Evolutionary conservation across 2,113 vertebrate species (phyloP).

Genomic region (Chionomys nivalis): DNA sequence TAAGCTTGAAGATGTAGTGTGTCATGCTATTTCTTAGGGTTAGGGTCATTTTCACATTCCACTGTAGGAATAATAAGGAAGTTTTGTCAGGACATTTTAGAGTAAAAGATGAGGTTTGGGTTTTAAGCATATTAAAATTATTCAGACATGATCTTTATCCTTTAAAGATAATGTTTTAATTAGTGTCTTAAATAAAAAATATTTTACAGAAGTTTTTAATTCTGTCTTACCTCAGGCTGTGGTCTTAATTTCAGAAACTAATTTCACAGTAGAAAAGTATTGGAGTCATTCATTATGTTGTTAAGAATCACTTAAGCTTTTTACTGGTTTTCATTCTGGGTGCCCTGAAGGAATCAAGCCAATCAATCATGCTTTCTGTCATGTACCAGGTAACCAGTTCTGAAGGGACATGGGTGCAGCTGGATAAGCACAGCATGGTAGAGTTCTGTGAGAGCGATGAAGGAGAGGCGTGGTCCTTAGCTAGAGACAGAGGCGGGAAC

Average conservation of each 20-base stretch:
- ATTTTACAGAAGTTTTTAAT: slow-evolving; percentile 58
- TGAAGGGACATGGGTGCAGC: slow-evolving; percentile 98
- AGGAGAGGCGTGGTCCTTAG: slow-evolving; percentile 98
- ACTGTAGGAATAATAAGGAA: slow-evolving; percentile 37
- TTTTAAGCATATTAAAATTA: slow-evolving; percentile 64
- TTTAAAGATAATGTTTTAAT: slow-evolving; percentile 58
- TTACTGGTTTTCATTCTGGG: slow-evolving; percentile 75
- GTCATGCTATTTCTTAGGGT: slow-evolving; percentile 96
- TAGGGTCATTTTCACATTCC: slow-evolving; percentile 74
- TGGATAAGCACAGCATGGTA: slow-evolving; percentile 99
- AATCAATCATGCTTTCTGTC: slow-evolving; percentile 84
- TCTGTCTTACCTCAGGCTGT: slow-evolving; percentile 83
- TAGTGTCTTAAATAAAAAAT: slow-evolving; percentile 38
- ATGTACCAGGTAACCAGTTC: slow-evolving; percentile 96
- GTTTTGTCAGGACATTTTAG: slow-evolving; percentile 66
- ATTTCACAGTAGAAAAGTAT: slow-evolving; percentile 65
- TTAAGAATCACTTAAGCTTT: slow-evolving; percentile 70
- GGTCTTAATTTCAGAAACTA: slow-evolving; percentile 86
- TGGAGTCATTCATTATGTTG: slow-evolving; percentile 62
- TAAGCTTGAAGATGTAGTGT: slow-evolving; percentile 93
- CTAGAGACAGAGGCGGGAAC: slow-evolving; percentile 97
- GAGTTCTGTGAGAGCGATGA: slow-evolving; percentile 99
- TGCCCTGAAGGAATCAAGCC: slow-evolving; percentile 75
- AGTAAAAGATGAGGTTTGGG: slow-evolving; percentile 22
- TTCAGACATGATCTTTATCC: slow-evolving; percentile 35